These are phyloP conservation scores for Anas bahamensis DNA, from an alignment of 2,797 vertebrate species.

Conservation along the genomic window DNA sequence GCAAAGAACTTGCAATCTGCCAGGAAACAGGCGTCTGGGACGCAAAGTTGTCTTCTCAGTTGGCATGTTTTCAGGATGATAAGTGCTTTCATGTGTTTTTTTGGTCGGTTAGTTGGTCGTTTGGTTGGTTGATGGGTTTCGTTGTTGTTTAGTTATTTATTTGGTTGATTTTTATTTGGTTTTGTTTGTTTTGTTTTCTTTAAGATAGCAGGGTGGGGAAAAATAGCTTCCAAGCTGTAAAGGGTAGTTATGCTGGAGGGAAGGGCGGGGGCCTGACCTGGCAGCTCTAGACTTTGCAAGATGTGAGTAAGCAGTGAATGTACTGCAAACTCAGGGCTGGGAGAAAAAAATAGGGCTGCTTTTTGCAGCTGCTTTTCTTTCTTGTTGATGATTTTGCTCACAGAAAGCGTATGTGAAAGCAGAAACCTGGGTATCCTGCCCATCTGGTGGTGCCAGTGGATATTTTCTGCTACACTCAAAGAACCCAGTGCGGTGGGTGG, in stretches of 20 bases:
- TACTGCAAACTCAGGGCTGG: not conserved
- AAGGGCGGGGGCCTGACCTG: not conserved
- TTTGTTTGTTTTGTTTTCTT: not conserved
- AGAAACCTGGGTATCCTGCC: constrained; percentile 7
- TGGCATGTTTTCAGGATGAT: constrained; percentile 53
- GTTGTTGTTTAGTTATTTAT: not conserved
- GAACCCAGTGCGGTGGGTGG: not conserved
- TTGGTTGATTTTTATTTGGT: not conserved
- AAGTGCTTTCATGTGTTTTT: constrained; percentile 5
- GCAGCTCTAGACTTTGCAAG: constrained; percentile 1
- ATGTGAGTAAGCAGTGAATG: constrained; percentile 1
- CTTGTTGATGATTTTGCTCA: not conserved
- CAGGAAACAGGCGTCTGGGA: constrained; percentile 60
- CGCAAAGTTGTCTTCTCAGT: constrained; percentile 26
- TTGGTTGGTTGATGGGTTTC: not conserved
- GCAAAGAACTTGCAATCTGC: constrained; percentile 50
- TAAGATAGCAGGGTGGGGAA: constrained; percentile 17
- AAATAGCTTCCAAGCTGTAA: constrained; percentile 44
- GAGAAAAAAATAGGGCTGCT: not conserved
- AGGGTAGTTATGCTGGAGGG: constrained; percentile 30
- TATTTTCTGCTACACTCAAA: constrained; percentile 4
- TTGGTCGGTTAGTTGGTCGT: not conserved
- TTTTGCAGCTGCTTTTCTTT: not conserved
- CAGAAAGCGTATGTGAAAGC: not conserved
- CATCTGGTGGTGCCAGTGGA: not conserved